Percentiles rank a stretch among this genome's conserved stretches.
phyloP scores from a whole-genome alignment of 2,113 vertebrate genomes.

The Andinoacara biseriatus region DNA sequence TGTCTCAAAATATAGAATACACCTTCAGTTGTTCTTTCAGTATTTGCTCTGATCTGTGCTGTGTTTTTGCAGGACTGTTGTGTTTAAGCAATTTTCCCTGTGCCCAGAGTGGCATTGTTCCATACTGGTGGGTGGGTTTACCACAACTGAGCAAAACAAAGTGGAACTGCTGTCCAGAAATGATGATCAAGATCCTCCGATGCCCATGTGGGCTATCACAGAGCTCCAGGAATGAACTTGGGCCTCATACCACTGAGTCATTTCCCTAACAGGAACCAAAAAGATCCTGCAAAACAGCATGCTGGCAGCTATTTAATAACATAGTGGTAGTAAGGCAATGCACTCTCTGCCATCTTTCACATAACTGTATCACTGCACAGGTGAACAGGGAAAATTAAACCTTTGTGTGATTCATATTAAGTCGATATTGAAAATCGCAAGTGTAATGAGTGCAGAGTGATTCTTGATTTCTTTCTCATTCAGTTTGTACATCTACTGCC shows the following conservation, averaged over 20 bases:
- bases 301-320: slow-evolving; percentile 65
- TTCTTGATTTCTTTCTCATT: slow-evolving; percentile 3
- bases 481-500: neutral
- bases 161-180: slow-evolving; percentile 50
- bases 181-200: slow-evolving; percentile 45
- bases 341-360: slow-evolving; percentile 52
- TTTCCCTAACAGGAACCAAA: slow-evolving; percentile 79
- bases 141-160: slow-evolving; percentile 39
- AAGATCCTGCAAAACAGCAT: slow-evolving; percentile 70
- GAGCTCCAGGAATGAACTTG: slow-evolving; percentile 64
- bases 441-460: neutral
- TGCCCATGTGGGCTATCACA: slow-evolving; percentile 61
- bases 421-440: neutral
- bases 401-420: neutral
- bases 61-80: neutral
- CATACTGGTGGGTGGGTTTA: slow-evolving; percentile 18
- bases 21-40: neutral
- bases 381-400: slow-evolving; percentile 28
- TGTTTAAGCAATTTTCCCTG: slow-evolving; percentile 23
- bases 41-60: slow-evolving; percentile 5
- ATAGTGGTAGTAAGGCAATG: slow-evolving; percentile 35
- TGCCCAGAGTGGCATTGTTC: slow-evolving; percentile 23
- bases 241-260: slow-evolving; percentile 74
- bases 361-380: slow-evolving; percentile 25
- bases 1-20: neutral